Evolutionary conservation across 2,888 invertebrate genomes (phyloP).

Genomic region (Drosophila quinaria): DNA sequence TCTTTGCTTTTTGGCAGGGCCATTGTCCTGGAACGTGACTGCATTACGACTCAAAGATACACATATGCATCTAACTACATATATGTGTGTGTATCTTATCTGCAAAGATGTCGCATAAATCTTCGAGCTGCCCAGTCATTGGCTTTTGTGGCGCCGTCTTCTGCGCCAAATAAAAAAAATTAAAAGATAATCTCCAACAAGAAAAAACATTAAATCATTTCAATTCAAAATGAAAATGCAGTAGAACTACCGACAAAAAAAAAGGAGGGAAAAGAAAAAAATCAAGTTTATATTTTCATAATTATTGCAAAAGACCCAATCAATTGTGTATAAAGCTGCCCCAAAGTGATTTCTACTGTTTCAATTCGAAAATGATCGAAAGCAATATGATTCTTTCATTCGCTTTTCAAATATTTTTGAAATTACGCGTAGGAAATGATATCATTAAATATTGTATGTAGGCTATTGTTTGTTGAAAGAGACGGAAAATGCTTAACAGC

Average conservation of each 20-base stretch:
- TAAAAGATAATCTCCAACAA: constrained; percentile 20
- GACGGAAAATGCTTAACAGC: not conserved
- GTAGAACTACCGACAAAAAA: constrained; percentile 11
- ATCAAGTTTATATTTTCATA: constrained; percentile 10
- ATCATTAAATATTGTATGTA: constrained; percentile 8
- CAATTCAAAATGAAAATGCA: constrained; percentile 15
- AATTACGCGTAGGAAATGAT: constrained; percentile 13
- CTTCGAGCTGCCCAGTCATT: constrained; percentile 31
- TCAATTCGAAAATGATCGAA: constrained; percentile 7
- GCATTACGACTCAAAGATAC: constrained; percentile 19
- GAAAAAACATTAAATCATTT: constrained; percentile 39
- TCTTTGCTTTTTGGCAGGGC: constrained; percentile 1
- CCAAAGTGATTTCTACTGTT: not conserved
- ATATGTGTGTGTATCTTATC: constrained; percentile 31
- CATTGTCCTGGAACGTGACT: constrained; percentile 25
- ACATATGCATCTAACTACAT: not conserved
- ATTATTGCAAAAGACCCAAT: constrained; percentile 26
- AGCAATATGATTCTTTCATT: not conserved
- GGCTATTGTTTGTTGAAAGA: not conserved
- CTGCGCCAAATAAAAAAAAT: constrained; percentile 36
- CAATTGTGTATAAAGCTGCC: constrained; percentile 13
- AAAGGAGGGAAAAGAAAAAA: not conserved
- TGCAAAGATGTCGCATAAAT: constrained; percentile 56
- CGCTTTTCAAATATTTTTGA: constrained; percentile 3
- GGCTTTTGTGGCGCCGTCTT: constrained; percentile 39